Evolutionary conservation across 2,888 invertebrate species (phyloP).

Genomic region (Tridacna crocea): DNA sequence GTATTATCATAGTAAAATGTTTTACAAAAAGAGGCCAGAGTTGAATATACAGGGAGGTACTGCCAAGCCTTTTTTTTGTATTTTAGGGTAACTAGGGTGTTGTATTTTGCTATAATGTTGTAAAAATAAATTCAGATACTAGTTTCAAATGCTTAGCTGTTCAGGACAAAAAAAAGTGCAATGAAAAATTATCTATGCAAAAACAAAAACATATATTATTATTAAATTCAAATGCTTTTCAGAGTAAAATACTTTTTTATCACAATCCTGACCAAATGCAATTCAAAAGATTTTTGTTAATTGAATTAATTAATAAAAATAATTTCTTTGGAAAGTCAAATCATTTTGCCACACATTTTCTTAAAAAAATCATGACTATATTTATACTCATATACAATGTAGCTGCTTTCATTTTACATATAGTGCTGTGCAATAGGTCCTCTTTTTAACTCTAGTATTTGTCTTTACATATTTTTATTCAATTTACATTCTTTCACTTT

Average conservation of each 20-base stretch:
- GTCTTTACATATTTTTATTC: neutral
- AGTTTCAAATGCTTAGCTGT: slow-evolving; percentile 1
- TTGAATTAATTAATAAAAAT: too few relatives aligned
- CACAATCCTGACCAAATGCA: too few relatives aligned
- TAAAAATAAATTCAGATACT: neutral
- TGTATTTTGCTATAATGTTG: neutral
- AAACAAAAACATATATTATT: neutral
- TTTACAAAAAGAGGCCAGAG: too few relatives aligned
- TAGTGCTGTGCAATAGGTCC: neutral
- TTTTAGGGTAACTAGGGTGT: neutral
- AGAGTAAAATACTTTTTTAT: too few relatives aligned
- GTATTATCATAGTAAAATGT: too few relatives aligned
- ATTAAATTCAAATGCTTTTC: too few relatives aligned
- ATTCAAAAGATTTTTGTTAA: too few relatives aligned
- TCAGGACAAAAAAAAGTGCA: slow-evolving; percentile 4
- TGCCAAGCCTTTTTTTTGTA: too few relatives aligned
- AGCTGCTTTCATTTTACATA: slow-evolving; percentile 4
- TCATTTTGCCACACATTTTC: too few relatives aligned
- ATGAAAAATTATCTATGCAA: slow-evolving; percentile 28
- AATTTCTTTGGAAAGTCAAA: too few relatives aligned
- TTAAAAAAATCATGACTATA: too few relatives aligned
- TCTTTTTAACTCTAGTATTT: neutral
- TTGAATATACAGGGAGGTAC: too few relatives aligned
- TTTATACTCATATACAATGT: neutral
- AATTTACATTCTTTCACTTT: neutral